phyloP scores from a whole-genome alignment of 1,140 invertebrate species.

The Papilio dardanus region DNA sequence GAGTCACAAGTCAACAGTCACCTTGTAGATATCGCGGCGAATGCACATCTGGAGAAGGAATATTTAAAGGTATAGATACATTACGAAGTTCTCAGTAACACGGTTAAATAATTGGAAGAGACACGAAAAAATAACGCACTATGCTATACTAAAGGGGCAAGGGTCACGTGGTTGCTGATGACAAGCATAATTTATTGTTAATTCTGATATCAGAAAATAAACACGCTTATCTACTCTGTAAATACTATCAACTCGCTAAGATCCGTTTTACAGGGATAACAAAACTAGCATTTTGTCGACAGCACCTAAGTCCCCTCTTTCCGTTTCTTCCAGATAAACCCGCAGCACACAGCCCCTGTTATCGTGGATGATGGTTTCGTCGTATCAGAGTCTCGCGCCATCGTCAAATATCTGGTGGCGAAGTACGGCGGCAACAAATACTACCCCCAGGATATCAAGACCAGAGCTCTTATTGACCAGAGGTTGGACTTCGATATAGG shows the following conservation, averaged over 20 bases:
- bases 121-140: too few relatives aligned
- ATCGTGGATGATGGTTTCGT: conserved; percentile 85
- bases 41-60: conserved; percentile 86
- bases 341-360: conserved; percentile 85
- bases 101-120: too few relatives aligned
- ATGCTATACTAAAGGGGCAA: too few relatives aligned
- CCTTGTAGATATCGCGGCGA: conserved; percentile 78
- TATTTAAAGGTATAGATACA: conserved; percentile 84
- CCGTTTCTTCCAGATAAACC: conserved; percentile 78
- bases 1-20: conserved; percentile 84
- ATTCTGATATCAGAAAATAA: not conserved
- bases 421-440: conserved; percentile 87
- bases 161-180: too few relatives aligned
- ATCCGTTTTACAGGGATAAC: not conserved
- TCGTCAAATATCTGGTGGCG: conserved; percentile 85
- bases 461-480: conserved; percentile 88
- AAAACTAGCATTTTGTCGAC: too few relatives aligned
- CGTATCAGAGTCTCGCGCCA: conserved; percentile 86
- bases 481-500: conserved; percentile 89
- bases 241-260: not conserved
- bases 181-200: not conserved
- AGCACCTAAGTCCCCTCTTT: not conserved
- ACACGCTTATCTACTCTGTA: not conserved
- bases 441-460: conserved; percentile 87
- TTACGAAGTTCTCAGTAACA: too few relatives aligned